These are phyloP conservation scores for Amazona vittata DNA, from an alignment of 2,113 vertebrate species.

Conservation along the genomic window DNA sequence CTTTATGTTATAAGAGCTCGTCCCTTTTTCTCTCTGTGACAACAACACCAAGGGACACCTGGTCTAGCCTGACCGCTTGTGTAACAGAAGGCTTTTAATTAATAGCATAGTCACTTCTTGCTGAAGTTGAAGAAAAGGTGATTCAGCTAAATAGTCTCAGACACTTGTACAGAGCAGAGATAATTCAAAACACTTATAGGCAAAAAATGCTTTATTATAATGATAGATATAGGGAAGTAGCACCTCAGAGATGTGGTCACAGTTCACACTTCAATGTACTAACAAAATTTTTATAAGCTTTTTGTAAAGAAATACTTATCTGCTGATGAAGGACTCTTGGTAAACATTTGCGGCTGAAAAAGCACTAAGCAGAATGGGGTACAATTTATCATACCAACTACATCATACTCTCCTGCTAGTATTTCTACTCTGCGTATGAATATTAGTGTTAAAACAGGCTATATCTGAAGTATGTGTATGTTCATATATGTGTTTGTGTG, in stretches of 20 bases:
- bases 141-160: neutral
- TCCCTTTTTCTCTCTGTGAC: neutral
- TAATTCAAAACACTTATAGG: neutral
- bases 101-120: neutral
- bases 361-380: neutral
- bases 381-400: neutral
- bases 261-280: neutral
- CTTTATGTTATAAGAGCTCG: neutral
- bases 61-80: neutral
- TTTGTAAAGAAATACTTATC: neutral
- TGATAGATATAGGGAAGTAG: neutral
- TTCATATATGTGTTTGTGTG: neutral
- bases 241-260: neutral
- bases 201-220: conserved; percentile 1
- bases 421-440: neutral
- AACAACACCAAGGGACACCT: neutral
- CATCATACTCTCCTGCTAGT: neutral
- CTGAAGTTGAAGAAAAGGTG: neutral
- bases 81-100: neutral
- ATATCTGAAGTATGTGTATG: neutral
- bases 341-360: conserved; percentile 24
- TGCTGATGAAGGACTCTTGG: conserved; percentile 8
- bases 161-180: neutral
- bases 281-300: neutral
- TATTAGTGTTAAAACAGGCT: conserved; percentile 15